Evolutionary conservation across 2,888 invertebrate species (phyloP), one percentile per base, ranked within the genome.

Genomic region (Hypercompe scribonia): DNA sequence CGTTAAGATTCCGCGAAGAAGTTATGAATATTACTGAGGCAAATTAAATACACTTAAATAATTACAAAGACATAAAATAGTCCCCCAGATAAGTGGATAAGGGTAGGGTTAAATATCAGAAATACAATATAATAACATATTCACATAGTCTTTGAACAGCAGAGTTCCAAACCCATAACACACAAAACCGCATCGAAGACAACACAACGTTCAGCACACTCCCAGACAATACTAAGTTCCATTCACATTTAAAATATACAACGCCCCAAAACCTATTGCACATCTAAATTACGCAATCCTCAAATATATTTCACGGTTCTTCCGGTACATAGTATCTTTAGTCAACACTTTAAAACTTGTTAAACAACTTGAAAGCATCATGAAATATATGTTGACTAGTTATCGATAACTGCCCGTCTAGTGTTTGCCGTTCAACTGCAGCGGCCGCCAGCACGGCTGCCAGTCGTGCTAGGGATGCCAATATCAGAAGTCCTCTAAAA

Each of bases 401-500:
- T 61, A 78, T 74, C 74, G 78, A 71, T 78, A 68, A 66, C 76
- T 61, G 68, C 42, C 58, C 34, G 58, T 64, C 66, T 69, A 73
- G 18, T 71, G 58, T 68, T 88, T 88, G 82, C 84, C 78, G 81
- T 87, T 89, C 76, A 91, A 79, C 46, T 89, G 88, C 77, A 95
- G 76, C n/a, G 95, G 93, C 78, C 95, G 91, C 94, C 94, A 95
- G 71, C 89, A 88, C 74, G 95, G 95, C 88, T 89, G 92, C 95
- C 95, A 95, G 81, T 91, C 91, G 85, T 91, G 94, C 92, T 94
- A 92, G 74, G 90, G 90, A 79, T 91, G 93, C 94, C 92, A 92
- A 90, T 92, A 95, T 95, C 95, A 95, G 93, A 95, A 94, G 81
- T 95, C 94, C 83, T 95, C 96, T 3, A 93, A 84, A 77, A 97